A percentile compares a stretch with the other conserved stretches of the same genome.
Conservation (phyloP, 92 coral and sea anemone genomes). For the Paramuricea clavata region DNA sequence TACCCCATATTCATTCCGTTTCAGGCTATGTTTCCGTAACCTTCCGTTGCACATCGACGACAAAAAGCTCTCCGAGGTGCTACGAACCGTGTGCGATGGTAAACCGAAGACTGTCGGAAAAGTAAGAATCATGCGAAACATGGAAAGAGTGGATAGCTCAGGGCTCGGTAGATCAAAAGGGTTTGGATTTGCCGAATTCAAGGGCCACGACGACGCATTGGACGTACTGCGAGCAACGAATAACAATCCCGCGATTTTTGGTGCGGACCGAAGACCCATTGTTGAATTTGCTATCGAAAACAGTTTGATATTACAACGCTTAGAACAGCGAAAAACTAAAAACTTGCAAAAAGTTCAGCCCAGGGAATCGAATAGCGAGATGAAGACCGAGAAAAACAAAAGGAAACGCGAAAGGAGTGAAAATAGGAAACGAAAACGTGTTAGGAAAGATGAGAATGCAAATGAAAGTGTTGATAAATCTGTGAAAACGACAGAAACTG, state of each 20-base stretch:
- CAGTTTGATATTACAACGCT: conserved; percentile 84
- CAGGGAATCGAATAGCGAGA: conserved; percentile 39
- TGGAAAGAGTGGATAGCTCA: conserved; percentile 83
- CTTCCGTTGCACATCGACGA: conserved; percentile 81
- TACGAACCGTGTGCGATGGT: conserved; percentile 67
- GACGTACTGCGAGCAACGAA: conserved; percentile 84
- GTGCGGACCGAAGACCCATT: conserved; percentile 92
- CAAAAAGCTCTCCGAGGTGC: conserved; percentile 71
- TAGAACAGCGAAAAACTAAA: conserved; percentile 73
- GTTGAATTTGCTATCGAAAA: conserved; percentile 95
- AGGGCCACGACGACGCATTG: conserved; percentile 85
- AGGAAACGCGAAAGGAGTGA: neutral
- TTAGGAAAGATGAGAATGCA: conserved; percentile 51
- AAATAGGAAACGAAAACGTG: conserved; percentile 48
- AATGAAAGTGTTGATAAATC: conserved; percentile 3
- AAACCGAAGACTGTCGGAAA: conserved; percentile 66
- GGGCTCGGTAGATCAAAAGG: conserved; percentile 90
- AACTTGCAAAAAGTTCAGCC: conserved; percentile 47
- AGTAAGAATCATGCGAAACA: conserved; percentile 84
- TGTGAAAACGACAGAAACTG: neutral
- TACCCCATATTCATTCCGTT: neutral
- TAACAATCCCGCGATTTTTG: conserved; percentile 88
- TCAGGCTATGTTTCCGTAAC: conserved; percentile 92
- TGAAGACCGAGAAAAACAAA: conserved; percentile 43
- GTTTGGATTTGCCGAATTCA: conserved; percentile 89